Evolutionary conservation across 1,140 invertebrate genomes (phyloP), one percentile per base, ranked within the genome.

Genomic region (Drosophila chauvacae): DNA sequence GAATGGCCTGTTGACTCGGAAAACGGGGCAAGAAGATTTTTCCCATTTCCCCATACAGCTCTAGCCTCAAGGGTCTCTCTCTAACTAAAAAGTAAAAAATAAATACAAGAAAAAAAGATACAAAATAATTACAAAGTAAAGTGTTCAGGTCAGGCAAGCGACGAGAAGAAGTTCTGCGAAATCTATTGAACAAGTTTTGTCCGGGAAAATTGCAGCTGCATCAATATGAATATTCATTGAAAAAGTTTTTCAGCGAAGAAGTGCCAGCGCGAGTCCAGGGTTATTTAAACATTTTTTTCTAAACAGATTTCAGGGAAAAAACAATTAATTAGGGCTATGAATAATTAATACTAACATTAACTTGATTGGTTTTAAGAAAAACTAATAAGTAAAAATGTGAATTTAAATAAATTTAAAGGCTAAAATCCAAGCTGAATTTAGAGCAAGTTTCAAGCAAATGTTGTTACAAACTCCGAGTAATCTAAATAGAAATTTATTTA

Each of bases 161-260:
- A 58, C 30, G 44, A 42, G 35, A 7, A 41, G 45, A 68, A 68
- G 23, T 56, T 45, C 10, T n/a, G n/a, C 37, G 18, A 35, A 39
- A 47, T 50, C 45, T 70, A 70, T 70, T 68, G 66, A 68, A 70
- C 51, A 70, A 70, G 66, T 70, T 70, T 37, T 11, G 13, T n/a
- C 4, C 23, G 7, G 47, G 23, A 37, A 41, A 33, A 50, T 18
- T 35, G 39, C 37, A 18, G 11, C 33, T 51, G 66, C 66, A 44
- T 28, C 61, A 42, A 66, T 53, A 44, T 69, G 47, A 44, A 50
- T 65, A 69, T 69, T 69, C 45, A 66, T 66, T 41, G 37, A 2
- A 4, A 56, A 70, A 47, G n/a, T 55, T 66, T 30, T 9, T 26
- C 10, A 18, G 13, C 16, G 16, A 51, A 65, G 30, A 47, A 47